These are phyloP conservation scores for Oscheius sp. DNA, from an alignment of 2,888 invertebrate genomes.

Conservation along the genomic window DNA sequence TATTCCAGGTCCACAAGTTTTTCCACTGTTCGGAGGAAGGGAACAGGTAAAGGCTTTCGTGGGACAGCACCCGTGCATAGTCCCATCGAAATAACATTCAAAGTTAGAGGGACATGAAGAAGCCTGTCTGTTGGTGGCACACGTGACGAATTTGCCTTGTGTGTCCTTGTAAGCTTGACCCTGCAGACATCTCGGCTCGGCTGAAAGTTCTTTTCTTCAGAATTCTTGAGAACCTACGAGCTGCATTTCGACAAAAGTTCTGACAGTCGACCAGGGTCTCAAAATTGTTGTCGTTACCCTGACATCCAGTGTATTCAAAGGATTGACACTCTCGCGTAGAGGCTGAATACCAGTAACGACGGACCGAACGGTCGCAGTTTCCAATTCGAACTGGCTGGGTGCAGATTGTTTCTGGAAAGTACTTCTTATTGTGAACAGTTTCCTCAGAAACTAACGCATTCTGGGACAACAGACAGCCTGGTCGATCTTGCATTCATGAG, in stretches of 20 bases:
- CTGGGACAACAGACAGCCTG: conserved; percentile 67
- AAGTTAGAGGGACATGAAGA: conserved; percentile 63
- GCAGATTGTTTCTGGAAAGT: conserved; percentile 61
- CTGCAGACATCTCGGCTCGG: conserved; percentile 61
- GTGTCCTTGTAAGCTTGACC: conserved; percentile 64
- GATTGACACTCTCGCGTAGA: conserved; percentile 64
- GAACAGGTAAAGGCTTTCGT: conserved; percentile 66
- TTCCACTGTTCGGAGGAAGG: conserved; percentile 56
- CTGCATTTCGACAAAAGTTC: conserved; percentile 64
- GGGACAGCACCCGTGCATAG: conserved; percentile 63
- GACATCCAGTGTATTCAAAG: conserved; percentile 67
- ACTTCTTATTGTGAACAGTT: background rate
- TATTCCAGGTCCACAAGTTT: conserved; percentile 63
- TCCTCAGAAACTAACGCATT: conserved; percentile 53
- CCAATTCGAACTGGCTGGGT: conserved; percentile 65
- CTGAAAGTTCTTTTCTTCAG: conserved; percentile 38
- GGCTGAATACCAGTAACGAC: conserved; percentile 64
- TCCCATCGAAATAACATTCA: conserved; percentile 62
- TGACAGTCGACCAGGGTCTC: conserved; percentile 63
- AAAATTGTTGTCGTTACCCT: conserved; percentile 70
- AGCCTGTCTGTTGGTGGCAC: conserved; percentile 52
- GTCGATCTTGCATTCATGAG: conserved; percentile 65
- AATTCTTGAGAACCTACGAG: conserved; percentile 44
- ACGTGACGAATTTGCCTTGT: conserved; percentile 58
- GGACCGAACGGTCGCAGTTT: conserved; percentile 62